Base-by-base conservation (phyloP, 2,797 vertebrate genomes). In the Ambastaia sidthimunki region DNA sequence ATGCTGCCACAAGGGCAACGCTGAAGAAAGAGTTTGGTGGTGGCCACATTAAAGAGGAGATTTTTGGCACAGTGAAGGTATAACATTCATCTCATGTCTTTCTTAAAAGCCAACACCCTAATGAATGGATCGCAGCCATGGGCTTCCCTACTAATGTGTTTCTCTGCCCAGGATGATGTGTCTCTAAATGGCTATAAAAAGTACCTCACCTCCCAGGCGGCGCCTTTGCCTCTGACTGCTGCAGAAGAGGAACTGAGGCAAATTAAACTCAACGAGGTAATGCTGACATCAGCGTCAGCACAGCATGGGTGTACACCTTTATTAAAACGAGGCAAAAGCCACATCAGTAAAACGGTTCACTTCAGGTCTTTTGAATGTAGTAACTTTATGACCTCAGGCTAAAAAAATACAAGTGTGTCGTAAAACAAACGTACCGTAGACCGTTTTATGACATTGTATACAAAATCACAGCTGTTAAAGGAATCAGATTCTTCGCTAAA, bases 1-100 rank as follows among this genome's bases (percentile, higher is more conserved):
- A 96, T 85, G 96, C 96, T 81, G 96, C 95, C 74, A 96, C 95
- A 1, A 90, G 94, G 89, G 95, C 95, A 74, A 96, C 95, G 0
- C 88, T 97, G 80, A 97, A 97, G 87, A 96, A 96, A 83, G 96
- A 97, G 82, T 97, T 97, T 91, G 95, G 96, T 83, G 94, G 94
- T 18, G 94, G 94, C 34, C 95, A 96, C 83, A 96, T 97, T 85
- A 97, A 96, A 88, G 94, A 96, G 80, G 96, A 97, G 92, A 88
- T 97, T 41, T 97, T 96, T 90, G 95, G 94, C 86, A 97, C 96
- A 0, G 86, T 91, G 44, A 92, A 93, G 93, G 95, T 96, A 91
- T 10, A 18, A n/a, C 5, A n/a, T 7, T 12, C 23, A 55, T 44
- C 41, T 28, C 15, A 50, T 19, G 9, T 41, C 25, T 37, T 21